Conservation (phyloP, 2,113 vertebrate species). For the Hepsetus odoe region DNA sequence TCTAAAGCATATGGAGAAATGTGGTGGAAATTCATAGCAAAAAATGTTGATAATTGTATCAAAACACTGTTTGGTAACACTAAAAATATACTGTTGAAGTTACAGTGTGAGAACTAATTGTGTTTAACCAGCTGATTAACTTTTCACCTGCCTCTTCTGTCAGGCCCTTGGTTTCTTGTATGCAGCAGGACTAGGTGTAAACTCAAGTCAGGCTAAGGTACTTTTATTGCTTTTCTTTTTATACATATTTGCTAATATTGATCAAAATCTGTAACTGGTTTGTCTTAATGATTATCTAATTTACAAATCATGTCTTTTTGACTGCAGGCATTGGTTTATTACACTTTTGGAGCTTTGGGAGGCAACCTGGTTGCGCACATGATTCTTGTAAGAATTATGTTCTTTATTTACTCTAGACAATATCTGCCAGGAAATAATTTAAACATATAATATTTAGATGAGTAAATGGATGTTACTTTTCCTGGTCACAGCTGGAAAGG, state of each 20-base stretch:
- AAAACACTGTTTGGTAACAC: too few species aligned
- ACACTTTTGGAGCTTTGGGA: conserved; percentile 95
- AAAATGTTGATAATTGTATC: too few species aligned
- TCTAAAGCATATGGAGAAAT: background rate
- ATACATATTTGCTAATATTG: background rate
- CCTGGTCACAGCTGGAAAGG: background rate
- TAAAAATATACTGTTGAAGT: too few species aligned
- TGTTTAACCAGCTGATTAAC: background rate
- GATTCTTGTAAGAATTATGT: conserved; percentile 87
- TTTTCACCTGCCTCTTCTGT: conserved; percentile 49
- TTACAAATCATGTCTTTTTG: background rate
- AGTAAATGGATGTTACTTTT: background rate
- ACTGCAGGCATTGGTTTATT: conserved; percentile 92
- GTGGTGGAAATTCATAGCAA: too few species aligned
- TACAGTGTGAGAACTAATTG: background rate
- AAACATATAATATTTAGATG: background rate
- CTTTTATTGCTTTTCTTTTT: background rate
- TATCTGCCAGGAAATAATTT: background rate
- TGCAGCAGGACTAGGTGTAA: conserved; percentile 93
- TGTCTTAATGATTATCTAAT: background rate
- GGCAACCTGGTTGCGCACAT: conserved; percentile 95
- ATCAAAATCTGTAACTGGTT: too few species aligned
- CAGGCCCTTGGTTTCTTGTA: conserved; percentile 97
- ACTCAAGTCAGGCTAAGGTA: conserved; percentile 99
- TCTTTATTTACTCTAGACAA: background rate